Percentiles rank a stretch among this genome's conserved stretches.
Conservation (phyloP, 2,113 vertebrate genomes). For the Macroglossus sobrinus region DNA sequence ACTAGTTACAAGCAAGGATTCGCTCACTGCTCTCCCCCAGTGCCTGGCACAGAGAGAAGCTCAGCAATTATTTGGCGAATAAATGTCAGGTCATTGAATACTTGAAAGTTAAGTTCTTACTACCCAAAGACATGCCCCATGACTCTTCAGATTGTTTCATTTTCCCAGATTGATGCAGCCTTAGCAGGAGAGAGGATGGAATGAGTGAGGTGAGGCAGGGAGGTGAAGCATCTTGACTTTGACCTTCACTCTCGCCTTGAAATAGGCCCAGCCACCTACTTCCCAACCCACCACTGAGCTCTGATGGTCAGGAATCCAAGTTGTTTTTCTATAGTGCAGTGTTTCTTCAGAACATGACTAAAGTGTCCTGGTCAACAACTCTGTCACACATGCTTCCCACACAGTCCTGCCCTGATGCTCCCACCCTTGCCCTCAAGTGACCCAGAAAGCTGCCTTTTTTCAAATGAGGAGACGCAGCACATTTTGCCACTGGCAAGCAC, state of each 20-base stretch:
- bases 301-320: not conserved
- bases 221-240: not conserved
- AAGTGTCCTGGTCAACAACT: not conserved
- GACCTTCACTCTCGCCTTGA: not conserved
- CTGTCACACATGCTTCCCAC: not conserved
- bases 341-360: not conserved
- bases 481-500: not conserved
- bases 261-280: not conserved
- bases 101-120: not conserved
- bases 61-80: not conserved
- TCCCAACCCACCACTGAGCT: not conserved
- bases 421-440: not conserved
- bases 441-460: not conserved
- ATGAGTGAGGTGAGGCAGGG: not conserved
- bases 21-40: not conserved
- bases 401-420: not conserved
- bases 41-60: not conserved
- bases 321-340: not conserved
- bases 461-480: not conserved
- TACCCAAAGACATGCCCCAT: not conserved
- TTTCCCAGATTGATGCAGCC: not conserved
- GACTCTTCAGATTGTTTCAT: not conserved
- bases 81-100: not conserved
- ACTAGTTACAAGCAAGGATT: accelerated
- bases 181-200: not conserved